These are phyloP conservation scores for Alcedo atthis DNA, from an alignment of 2,797 vertebrate genomes.

Conservation along the genomic window DNA sequence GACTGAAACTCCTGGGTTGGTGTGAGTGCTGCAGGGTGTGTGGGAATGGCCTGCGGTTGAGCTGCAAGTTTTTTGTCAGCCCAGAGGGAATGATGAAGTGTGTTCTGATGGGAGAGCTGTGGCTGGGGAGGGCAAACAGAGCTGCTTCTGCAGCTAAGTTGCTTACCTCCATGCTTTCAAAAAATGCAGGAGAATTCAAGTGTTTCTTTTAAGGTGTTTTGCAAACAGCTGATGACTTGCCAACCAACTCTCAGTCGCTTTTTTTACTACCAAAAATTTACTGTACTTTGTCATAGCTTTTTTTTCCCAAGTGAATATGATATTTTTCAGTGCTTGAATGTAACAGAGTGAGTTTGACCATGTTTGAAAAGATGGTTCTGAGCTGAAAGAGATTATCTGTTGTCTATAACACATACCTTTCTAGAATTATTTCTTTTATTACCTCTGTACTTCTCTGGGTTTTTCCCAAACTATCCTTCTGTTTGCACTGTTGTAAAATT, in stretches of 20 bases:
- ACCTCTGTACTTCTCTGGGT: not conserved
- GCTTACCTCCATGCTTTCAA: not conserved
- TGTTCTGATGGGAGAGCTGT: slow-evolving; percentile 21
- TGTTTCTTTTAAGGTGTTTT: not conserved
- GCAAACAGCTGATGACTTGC: not conserved
- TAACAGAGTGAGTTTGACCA: not conserved
- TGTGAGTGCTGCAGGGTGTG: not conserved
- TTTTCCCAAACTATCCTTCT: not conserved
- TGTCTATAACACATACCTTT: not conserved
- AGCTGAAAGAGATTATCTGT: not conserved
- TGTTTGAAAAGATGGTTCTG: not conserved
- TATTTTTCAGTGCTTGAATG: not conserved
- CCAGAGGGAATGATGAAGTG: slow-evolving; percentile 73
- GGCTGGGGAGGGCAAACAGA: slow-evolving; percentile 6
- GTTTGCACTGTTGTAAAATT: not conserved
- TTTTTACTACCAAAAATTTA: not conserved
- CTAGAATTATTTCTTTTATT: not conserved
- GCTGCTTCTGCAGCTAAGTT: not conserved
- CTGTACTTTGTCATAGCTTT: not conserved
- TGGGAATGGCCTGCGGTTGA: slow-evolving; percentile 7
- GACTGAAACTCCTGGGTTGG: not conserved
- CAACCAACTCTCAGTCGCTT: not conserved
- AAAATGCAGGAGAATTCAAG: not conserved
- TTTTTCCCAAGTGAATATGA: not conserved
- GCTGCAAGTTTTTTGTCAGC: slow-evolving; percentile 30